Conservation (phyloP, 2,888 invertebrate genomes). For the Ferrisia virgata region DNA sequence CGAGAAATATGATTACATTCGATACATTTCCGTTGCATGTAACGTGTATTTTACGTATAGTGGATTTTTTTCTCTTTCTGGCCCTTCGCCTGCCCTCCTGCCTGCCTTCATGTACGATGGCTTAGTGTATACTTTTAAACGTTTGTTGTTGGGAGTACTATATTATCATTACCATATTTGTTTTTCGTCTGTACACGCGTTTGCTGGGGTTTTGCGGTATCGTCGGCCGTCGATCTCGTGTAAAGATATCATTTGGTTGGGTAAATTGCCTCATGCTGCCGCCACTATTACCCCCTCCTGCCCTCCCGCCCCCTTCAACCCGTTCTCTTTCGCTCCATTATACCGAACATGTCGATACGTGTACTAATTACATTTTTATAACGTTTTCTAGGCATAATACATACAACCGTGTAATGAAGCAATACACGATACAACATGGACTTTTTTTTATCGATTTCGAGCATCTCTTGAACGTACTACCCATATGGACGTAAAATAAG, state of each 20-base stretch:
- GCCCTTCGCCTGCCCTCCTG: not conserved
- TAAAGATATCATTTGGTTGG: not conserved
- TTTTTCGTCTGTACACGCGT: not conserved
- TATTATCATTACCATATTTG: slow-evolving; percentile 10
- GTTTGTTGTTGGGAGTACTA: not conserved
- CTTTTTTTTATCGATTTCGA: not conserved
- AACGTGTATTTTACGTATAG: not conserved
- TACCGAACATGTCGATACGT: not conserved
- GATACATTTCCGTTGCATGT: slow-evolving; percentile 5
- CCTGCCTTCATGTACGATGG: no score
- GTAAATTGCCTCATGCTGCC: not conserved
- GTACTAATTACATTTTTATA: slow-evolving; percentile 16
- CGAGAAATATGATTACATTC: not conserved
- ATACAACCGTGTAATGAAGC: not conserved
- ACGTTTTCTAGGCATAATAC: not conserved
- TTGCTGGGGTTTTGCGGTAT: not conserved
- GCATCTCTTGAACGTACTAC: not conserved
- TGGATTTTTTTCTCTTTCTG: not conserved
- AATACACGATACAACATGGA: not conserved
- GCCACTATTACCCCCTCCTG: no score
- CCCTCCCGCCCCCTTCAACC: no score
- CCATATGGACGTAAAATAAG: no score
- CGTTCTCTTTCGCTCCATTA: no score
- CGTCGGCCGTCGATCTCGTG: not conserved
- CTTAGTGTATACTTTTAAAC: not conserved